Percentiles rank a stretch among this genome's conserved stretches.
phyloP scores from a whole-genome alignment of 2,113 vertebrate species.

The Athene cunicularia region DNA sequence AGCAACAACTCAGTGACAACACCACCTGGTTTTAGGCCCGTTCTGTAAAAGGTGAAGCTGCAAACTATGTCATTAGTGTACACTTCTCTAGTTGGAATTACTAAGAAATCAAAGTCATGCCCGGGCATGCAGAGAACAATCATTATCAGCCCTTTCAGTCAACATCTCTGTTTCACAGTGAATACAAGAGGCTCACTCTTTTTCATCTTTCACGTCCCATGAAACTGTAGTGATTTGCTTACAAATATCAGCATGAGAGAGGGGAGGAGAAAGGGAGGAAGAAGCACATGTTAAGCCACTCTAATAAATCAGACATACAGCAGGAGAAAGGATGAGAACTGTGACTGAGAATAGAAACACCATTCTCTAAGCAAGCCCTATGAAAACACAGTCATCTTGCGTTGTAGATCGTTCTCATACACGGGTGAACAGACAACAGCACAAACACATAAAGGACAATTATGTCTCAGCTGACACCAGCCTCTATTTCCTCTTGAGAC shows the following conservation, averaged over 20 bases:
- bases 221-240: not conserved
- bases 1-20: not conserved
- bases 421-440: not conserved
- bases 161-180: not conserved
- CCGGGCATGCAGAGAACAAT: not conserved
- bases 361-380: not conserved
- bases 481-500: not conserved
- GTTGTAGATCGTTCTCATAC: not conserved
- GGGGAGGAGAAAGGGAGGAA: not conserved
- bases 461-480: not conserved
- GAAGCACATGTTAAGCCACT: not conserved
- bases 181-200: not conserved
- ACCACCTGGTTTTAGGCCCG: not conserved
- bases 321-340: not conserved
- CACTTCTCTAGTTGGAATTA: not conserved
- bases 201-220: not conserved
- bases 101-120: not conserved
- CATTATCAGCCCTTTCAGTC: not conserved
- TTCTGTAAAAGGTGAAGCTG: not conserved
- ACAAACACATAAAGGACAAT: not conserved
- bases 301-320: not conserved
- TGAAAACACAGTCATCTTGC: not conserved
- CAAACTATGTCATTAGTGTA: fast-evolving
- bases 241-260: not conserved
- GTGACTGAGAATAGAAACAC: not conserved